Evolutionary conservation across 2,797 vertebrate genomes (phyloP).

Genomic region (Lycodopsis pacificus): DNA sequence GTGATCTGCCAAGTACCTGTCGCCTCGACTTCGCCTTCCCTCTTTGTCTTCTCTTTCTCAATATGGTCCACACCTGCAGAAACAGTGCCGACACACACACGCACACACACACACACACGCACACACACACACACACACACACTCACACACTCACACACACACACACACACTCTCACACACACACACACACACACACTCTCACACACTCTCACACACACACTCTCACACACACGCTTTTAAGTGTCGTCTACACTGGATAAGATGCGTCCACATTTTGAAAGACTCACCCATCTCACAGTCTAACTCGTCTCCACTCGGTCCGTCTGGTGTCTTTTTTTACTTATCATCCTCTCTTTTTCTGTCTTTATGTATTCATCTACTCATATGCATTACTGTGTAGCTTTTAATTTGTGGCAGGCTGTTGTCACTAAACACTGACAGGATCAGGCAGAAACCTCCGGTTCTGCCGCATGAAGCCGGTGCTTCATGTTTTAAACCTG

Average conservation of each 20-base stretch:
- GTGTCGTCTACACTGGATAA: constrained; percentile 16
- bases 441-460: too few relatives aligned
- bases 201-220: constrained; percentile 1
- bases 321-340: background rate
- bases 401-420: background rate
- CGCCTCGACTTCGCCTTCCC: constrained; percentile 59
- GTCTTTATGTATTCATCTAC: background rate
- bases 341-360: background rate
- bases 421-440: background rate
- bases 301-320: background rate
- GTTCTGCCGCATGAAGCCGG: too few relatives aligned
- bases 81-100: constrained; percentile 23
- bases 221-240: background rate
- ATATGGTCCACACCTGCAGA: constrained; percentile 74
- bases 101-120: too few relatives aligned
- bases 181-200: too few relatives aligned
- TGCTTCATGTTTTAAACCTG: too few relatives aligned
- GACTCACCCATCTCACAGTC: background rate
- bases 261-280: constrained; percentile 14
- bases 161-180: too few relatives aligned
- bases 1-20: constrained; percentile 77
- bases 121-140: too few relatives aligned
- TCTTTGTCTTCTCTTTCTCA: constrained; percentile 64
- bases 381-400: background rate
- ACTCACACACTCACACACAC: background rate